phyloP scores from a whole-genome alignment of 1,140 invertebrate species.

The Panagrolaimus sp. region DNA sequence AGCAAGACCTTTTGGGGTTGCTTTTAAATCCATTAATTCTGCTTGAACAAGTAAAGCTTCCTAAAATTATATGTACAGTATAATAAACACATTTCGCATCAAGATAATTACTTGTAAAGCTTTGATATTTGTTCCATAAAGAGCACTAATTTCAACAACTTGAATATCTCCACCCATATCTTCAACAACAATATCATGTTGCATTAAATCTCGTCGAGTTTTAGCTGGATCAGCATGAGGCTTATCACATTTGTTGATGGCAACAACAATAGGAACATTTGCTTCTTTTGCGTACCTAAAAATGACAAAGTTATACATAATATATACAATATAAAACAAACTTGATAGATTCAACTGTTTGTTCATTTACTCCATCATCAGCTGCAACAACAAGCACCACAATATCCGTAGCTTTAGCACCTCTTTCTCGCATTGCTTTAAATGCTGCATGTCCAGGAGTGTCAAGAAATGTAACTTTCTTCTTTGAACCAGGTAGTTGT shows the following conservation, averaged over 20 bases:
- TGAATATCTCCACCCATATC: slow-evolving; percentile 85
- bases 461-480: slow-evolving; percentile 86
- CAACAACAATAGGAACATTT: slow-evolving; percentile 85
- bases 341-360: slow-evolving; percentile 71
- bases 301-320: slow-evolving; percentile 16
- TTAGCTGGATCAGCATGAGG: slow-evolving; percentile 69
- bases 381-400: slow-evolving; percentile 93
- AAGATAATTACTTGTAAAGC: slow-evolving; percentile 32
- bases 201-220: slow-evolving; percentile 63
- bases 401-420: slow-evolving; percentile 85
- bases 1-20: slow-evolving; percentile 70
- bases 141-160: slow-evolving; percentile 81
- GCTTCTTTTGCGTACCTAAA: slow-evolving; percentile 55
- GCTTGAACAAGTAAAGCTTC: slow-evolving; percentile 78
- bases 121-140: slow-evolving; percentile 62
- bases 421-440: slow-evolving; percentile 65
- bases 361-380: slow-evolving; percentile 97
- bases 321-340: slow-evolving; percentile 49
- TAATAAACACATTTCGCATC: slow-evolving; percentile 15
- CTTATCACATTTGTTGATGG: slow-evolving; percentile 98
- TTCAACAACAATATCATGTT: slow-evolving; percentile 77
- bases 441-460: slow-evolving; percentile 96
- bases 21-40: slow-evolving; percentile 77
- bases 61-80: slow-evolving; percentile 64
- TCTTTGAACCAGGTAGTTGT: slow-evolving; percentile 66